Evolutionary conservation across 2,888 invertebrate species (phyloP), one percentile per base, ranked within the genome.

Genomic region (Selenia dentaria): DNA sequence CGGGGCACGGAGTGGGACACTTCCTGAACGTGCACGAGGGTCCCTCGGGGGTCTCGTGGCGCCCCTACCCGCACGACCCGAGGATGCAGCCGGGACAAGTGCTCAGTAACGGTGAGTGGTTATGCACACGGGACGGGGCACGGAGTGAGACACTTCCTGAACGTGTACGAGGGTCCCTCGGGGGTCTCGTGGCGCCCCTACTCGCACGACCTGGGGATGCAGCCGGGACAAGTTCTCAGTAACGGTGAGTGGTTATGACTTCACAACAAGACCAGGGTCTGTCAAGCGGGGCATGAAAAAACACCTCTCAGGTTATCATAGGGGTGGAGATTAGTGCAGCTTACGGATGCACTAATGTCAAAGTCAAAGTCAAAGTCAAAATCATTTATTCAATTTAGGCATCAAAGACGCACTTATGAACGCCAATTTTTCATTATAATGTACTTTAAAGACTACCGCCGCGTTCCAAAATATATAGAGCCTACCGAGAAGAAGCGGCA

Each of bases 1-100:
- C 6, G 1, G 1, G 18, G 2, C 18, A 18, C 18, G 18, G 1
- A 18, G 1, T 6, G 18, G 18, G 18, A 2, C 4, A 96, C 50
- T 98, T 94, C 85, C 92, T 98, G 26, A 96, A 97, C 85, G 98
- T 98, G 11, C 98, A 98, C 83, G 98, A 98, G 92, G 96, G 96
- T 0, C 97, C 97, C 0, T 93, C 95, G 67, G 95, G 95, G 2
- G 94, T 98, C 53, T 94, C 95, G 0, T 95, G 94, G 93, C 83
- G 93, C 37, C 92, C 93, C 0, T 92, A 92, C 74, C 94, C 94
- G 0, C 92, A 94, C 56, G 96, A 96, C 76, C 95, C 96, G 1
- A 96, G 96, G 0, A 88, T 97, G 12, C 92, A 93, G 66, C 92
- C 94, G 13, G 94, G 94, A 27, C 97, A 97, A 94, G 95, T 97